Evolutionary conservation across 2,797 vertebrate species (phyloP), one percentile per base, ranked within the genome.

Genomic region (Typhlichthys eigenmanni): DNA sequence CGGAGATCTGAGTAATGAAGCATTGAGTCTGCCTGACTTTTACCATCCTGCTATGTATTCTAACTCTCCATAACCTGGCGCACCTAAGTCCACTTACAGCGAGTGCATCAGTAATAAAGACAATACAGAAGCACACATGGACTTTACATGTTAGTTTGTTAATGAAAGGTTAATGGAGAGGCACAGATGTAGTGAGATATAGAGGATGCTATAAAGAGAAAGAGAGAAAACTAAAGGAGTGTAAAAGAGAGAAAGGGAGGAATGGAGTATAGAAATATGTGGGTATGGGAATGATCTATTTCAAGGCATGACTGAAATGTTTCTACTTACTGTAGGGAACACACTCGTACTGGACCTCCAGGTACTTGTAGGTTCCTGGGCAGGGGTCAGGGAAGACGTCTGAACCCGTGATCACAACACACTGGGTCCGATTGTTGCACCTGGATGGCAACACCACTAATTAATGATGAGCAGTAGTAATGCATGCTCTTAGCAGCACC

Each of bases 281-380:
- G 38, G 49, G 19, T 10, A 0, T 24, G 55, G 58, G 47, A 49
- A 19, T 46, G 24, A 5, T n/a, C 24, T 34, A 34, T 72, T 73
- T 69, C 69, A 81, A 80, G 62, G 78, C 60, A 85, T 76, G 91
- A 89, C 86, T 85, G 78, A 85, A 88, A 75, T 83, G 80, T 84
- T 83, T 80, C 85, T 95, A 99, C 98, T 99, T 98, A 99, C 98
- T 99, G 90, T 99, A 99, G 92, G 97, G 98, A 79, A 99, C 98
- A 93, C 98, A 99, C 93, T 99, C 98, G 95, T 99, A 99, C 83
- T 99, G 98, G 93, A 99, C 97, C 94, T 99, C 97, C 92, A 99
- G 95, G 74, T 99, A 99, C 85, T 99, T 99, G 92, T 99, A 99
- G 58, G 97, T 98, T 87, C 98, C 98, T 12, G 97, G 98, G 88